phyloP scores from a whole-genome alignment of 2,113 vertebrate genomes.

The Sterna hirundo region DNA sequence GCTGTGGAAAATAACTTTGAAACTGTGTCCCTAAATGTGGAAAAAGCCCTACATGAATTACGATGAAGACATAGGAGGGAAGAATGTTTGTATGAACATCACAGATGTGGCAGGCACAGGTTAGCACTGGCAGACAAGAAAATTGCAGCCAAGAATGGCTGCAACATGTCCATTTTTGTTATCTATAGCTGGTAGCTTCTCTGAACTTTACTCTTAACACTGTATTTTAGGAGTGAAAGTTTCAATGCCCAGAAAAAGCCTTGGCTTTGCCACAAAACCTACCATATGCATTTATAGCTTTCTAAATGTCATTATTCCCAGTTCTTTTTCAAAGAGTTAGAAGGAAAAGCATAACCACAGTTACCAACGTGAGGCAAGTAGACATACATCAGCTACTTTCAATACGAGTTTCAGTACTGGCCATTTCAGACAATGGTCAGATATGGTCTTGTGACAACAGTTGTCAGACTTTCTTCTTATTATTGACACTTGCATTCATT shows the following conservation, averaged over 20 bases:
- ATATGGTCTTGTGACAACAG: background rate
- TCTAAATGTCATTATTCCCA: background rate
- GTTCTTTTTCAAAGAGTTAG: background rate
- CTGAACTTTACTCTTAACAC: background rate
- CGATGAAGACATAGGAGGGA: background rate
- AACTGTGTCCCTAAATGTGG: background rate
- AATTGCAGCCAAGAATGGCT: background rate
- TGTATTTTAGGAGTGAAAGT: background rate
- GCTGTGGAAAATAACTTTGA: background rate
- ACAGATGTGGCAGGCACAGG: background rate
- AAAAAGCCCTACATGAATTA: background rate
- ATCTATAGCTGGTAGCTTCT: background rate
- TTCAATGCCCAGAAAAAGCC: background rate
- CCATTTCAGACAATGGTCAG: background rate
- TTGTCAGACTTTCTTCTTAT: background rate
- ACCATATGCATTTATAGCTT: background rate
- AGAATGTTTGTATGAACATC: background rate
- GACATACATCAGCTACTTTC: background rate
- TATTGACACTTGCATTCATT: background rate
- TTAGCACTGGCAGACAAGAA: background rate
- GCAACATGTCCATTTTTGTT: background rate
- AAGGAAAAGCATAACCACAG: background rate
- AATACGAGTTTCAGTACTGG: background rate
- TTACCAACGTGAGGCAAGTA: background rate
- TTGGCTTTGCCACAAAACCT: background rate